A percentile compares a stretch with the other conserved stretches of the same genome.
Evolutionary conservation across 2,888 invertebrate genomes (phyloP).

Genomic region (Sinhomidia bicolor): DNA sequence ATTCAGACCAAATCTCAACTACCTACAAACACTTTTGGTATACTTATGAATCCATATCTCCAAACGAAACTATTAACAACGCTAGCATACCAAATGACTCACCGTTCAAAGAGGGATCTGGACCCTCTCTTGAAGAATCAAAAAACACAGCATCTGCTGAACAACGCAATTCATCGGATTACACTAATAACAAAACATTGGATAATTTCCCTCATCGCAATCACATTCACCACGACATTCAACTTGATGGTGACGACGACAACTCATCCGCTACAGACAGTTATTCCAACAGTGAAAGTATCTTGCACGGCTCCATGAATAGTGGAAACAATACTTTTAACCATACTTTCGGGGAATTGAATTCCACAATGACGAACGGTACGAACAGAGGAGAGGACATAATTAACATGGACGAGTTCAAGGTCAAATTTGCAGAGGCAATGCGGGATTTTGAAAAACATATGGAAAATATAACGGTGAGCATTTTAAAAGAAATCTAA

Average conservation of each 20-base stretch:
- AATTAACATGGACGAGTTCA: conserved; percentile 50
- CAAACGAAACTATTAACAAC: conserved; percentile 12
- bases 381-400: neutral
- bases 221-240: neutral
- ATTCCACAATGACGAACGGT: neutral
- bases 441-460: conserved; percentile 74
- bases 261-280: neutral
- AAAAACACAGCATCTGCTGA: neutral
- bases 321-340: conserved; percentile 4
- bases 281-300: conserved; percentile 30
- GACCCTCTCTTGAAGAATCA: too few species aligned
- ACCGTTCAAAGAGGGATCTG: conserved; percentile 23
- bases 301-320: neutral
- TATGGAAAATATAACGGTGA: conserved; percentile 75
- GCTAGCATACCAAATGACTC: conserved; percentile 38
- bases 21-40: conserved; percentile 59
- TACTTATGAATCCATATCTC: conserved; percentile 14
- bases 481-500: too few species aligned
- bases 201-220: conserved; percentile 22
- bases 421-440: conserved; percentile 69
- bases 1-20: conserved; percentile 60
- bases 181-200: conserved; percentile 39
- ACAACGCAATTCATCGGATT: conserved; percentile 49
- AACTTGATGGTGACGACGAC: neutral
- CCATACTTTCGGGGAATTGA: neutral